phyloP scores from a whole-genome alignment of 2,113 vertebrate species.

The Seriola dumerili region DNA sequence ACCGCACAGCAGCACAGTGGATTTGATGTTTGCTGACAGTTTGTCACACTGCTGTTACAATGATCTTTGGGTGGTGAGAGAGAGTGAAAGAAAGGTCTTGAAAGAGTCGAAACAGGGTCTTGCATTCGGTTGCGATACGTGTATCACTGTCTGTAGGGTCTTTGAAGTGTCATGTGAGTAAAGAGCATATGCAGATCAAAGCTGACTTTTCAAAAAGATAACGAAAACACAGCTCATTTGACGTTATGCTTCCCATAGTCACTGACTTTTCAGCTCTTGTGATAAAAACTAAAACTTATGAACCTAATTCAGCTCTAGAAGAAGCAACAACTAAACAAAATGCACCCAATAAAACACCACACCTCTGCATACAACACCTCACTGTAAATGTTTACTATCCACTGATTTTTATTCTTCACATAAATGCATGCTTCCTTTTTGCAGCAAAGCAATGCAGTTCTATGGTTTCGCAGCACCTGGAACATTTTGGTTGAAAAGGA shows the following conservation, averaged over 20 bases:
- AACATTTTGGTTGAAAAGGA: not conserved
- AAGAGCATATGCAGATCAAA: conserved; percentile 46
- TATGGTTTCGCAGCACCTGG: not conserved
- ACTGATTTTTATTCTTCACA: not conserved
- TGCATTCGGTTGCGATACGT: conserved; percentile 61
- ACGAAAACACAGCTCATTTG: conserved; percentile 25
- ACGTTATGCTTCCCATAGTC: not conserved
- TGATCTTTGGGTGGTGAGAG: conserved; percentile 40
- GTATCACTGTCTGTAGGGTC: conserved; percentile 13
- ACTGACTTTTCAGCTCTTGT: not conserved
- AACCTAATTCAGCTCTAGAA: not conserved
- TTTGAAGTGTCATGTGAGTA: conserved; percentile 49
- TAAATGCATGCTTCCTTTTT: not conserved
- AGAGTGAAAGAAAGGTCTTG: conserved; percentile 16
- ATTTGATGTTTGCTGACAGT: conserved; percentile 74
- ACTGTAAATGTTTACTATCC: not conserved
- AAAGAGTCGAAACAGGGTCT: conserved; percentile 38
- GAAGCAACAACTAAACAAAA: not conserved
- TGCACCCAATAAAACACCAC: not conserved
- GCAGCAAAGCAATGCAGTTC: not conserved
- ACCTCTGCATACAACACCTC: not conserved
- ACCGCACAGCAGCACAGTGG: conserved; percentile 49
- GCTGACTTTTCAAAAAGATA: conserved; percentile 25
- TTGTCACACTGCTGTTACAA: conserved; percentile 60
- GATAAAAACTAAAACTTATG: not conserved